Evolutionary conservation across 2,113 vertebrate species (phyloP), one percentile per base, ranked within the genome.

Genomic region (Mobula birostris): DNA sequence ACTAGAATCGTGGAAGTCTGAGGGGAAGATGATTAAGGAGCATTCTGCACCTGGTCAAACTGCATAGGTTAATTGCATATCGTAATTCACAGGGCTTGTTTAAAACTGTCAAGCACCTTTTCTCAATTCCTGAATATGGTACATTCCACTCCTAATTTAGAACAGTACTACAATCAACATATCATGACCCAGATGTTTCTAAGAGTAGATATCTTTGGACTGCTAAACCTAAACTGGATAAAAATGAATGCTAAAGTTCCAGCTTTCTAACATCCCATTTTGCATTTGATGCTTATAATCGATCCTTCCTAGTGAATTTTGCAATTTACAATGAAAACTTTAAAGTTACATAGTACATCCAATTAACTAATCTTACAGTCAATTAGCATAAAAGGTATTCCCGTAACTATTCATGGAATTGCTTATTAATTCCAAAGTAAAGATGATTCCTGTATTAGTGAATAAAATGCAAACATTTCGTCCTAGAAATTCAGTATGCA

Each of bases 131-230:
- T 27, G 48, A 0, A 83, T 83, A 7, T 56, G 48, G 7, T 27
- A 85, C 82, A 85, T 85, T 58, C 82, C 82, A 85, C 82, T 24
- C 82, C 82, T 61, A 85, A 85, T 85, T 85, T 58, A 85, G 56
- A 58, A 85, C 21, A 85, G 48, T 27, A 58, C 48, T 58, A 61
- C 56, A 48, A 85, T 56, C 80, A 56, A 24, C 40, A 83, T 56
- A 2, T 40, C 8, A 27, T 56, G 40, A 24, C 21, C 80, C 40
- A 24, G 80, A 83, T 40, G 19, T 83, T 83, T 83, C 48, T 61
- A 29, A 85, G 82, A 85, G 21, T 29, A 58, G 56, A 12, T 24
- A 85, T 58, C 24, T 85, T 85, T 27, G 58, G 9, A 11, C 82
- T 61, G 7, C 24, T 29, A 27, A 58, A 85, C 48, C 82, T 61